Base-by-base conservation (phyloP, 2,113 vertebrate genomes). In the Oxyruncus cristatus region DNA sequence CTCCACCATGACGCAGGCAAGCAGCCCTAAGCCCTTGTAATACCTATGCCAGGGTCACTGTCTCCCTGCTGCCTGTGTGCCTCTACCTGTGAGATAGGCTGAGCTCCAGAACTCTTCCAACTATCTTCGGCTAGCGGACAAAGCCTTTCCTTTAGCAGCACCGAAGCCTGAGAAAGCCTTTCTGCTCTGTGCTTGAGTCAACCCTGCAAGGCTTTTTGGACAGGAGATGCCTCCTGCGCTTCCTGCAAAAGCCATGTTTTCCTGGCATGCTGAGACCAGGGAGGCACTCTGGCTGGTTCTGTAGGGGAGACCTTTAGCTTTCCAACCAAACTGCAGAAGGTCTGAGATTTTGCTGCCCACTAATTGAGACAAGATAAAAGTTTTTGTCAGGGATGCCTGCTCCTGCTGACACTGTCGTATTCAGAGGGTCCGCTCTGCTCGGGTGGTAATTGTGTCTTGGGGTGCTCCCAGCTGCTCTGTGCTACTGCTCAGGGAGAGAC, bases 21-120 rank as follows among this genome's bases (percentile, higher is more conserved):
- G 81, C 59, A 88, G 88, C 87, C 66, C 59, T 65, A 32, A 93
- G 66, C 62, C 86, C 80, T 77, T 73, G 63, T 55, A 72, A 58
- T 56, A 92, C 75, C 49, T 74, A 41, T 89, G 77, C 93, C 93
- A 91, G 93, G 89, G 95, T 96, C 94, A 97, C 66, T 85, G 66
- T 94, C 83, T 89, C 86, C 71, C 41, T 3, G 11, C n/a, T 88
- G 81, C 70, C 70, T 80, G n/a, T 87, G 65, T 66, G 59, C 50
- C 41, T 68, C 63, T 86, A 92, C 81, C 79, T 95, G 80, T 1
- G 7, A 73, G 87, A 87, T 4, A 91, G 85, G 61, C 81, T 93
- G 91, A 88, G 67, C 53, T 93, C 87, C 92, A 89, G 65, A 80
- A 70, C 24, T 30, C 85, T 68, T 94, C 7, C 61, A 46, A 28